phyloP scores from a whole-genome alignment of 2,888 invertebrate species.

The Druceiella hillmani region DNA sequence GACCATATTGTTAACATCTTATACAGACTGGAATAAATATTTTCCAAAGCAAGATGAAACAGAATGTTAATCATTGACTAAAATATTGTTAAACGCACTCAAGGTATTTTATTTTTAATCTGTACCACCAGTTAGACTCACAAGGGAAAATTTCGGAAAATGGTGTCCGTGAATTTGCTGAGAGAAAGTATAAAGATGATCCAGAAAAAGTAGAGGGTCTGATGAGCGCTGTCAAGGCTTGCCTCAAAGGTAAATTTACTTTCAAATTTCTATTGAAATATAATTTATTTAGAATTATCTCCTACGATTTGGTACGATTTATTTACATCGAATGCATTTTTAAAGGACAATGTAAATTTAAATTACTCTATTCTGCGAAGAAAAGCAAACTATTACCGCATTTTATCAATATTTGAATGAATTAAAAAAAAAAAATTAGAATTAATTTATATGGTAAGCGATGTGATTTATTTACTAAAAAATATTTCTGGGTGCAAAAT shows the following conservation, averaged over 20 bases:
- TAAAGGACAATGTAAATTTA: too few species aligned
- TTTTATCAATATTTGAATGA: too few species aligned
- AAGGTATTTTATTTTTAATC: background rate
- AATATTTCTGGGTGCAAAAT: conserved; percentile 3
- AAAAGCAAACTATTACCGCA: too few species aligned
- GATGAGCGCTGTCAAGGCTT: conserved; percentile 34
- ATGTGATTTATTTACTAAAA: too few species aligned
- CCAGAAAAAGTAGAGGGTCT: conserved; percentile 31
- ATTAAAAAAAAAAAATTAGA: too few species aligned
- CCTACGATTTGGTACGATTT: too few species aligned
- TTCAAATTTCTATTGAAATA: background rate
- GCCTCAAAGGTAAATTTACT: conserved; percentile 34
- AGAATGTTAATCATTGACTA: background rate
- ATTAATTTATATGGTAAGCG: too few species aligned
- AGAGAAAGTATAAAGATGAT: conserved; percentile 33
- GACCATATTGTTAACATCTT: too few species aligned
- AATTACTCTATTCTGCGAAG: too few species aligned
- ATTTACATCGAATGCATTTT: too few species aligned
- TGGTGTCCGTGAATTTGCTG: conserved; percentile 31
- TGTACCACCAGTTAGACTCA: conserved; percentile 43
- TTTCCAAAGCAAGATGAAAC: too few species aligned
- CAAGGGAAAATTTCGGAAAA: conserved; percentile 36
- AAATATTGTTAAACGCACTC: conserved; percentile 1
- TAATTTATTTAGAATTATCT: background rate
- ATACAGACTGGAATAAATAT: too few species aligned